Base-by-base conservation (phyloP, 2,888 invertebrate species). In the Exocentrus adspersus region DNA sequence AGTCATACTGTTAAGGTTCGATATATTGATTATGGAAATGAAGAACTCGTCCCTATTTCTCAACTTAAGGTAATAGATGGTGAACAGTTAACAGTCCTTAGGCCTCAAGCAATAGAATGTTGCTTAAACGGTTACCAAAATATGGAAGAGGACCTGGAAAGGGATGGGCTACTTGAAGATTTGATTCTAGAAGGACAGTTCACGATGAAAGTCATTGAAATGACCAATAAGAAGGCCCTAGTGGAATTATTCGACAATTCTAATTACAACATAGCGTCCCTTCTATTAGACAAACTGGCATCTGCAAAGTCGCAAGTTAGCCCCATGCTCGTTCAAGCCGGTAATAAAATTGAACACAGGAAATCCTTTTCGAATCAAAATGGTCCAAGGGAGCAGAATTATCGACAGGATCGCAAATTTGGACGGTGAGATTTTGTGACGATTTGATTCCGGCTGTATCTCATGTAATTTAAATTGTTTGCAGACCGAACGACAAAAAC, bases 11-110 rank as follows among this genome's bases (percentile, higher is more conserved):
- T 77, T 7, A 79, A 87, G 59, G 92, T 98, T n/a, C 85, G 90
- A 1, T 98, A 95, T 83, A 91, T 98, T 12, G 98, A 99, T 84
- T 99, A 93, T 84, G 98, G 98, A 4, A 98, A 98, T 82, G 91
- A 93, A 76, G 96, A 95, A 78, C 86, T 86, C n/a, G 88, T 95
- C 1, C 81, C 86, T 5, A 79, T 85, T 0, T 83, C 85, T 9
- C 82, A 88, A 32, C 80, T 93, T 21, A 87, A 89, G 64, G 84
- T 85, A 17, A 90, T 93, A 19, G 87, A 88, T 2, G 85, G 87
- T 2, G 87, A 89, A 58, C 84, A 90, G 67, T 83, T 92, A 2
- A 85, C 83, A 1, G 81, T 80, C 68, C 82, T 92, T 61, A 87
- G 89, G 14, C 88, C 90, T 1, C 93, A 93, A 81, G 93, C 93